Base-by-base conservation (phyloP, 2,113 vertebrate species). In the Onychorhynchus coronatus region DNA sequence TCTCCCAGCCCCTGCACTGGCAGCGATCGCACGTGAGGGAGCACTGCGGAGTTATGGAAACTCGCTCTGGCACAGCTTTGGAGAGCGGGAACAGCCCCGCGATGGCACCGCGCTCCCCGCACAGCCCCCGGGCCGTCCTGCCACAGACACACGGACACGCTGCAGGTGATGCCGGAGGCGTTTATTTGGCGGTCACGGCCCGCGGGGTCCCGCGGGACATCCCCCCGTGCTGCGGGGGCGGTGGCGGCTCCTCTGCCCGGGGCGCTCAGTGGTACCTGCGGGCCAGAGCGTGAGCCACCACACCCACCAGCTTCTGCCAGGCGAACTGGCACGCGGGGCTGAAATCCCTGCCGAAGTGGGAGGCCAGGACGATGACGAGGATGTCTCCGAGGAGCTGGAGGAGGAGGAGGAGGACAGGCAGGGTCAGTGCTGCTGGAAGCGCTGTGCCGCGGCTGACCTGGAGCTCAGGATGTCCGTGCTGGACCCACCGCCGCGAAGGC, bases 331-430 rank as follows among this genome's bases (percentile, higher is more conserved):
- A 14, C 0, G 88, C 33, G 0, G 98, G 94, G 16, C 72, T 97
- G 97, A 99, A 99, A 0, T 83, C 85, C 14, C 10, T 8, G 24
- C 98, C 97, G 15, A 98, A 49, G 63, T 97, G 97, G 33, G 87
- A 41, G 0, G 98, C 97, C 72, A 99, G 46, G 44, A 98, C 97
- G 4, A 98, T 88, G 72, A 98, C 92, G 4, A 99, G 85, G 71
- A 98, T 97, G 41, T 99, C 98, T 17, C 97, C 97, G 27, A 99
- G 95, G 81, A 99, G 97, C 99, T 99, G 95, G n/a, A 67, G 82
- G 33, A 49, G 94, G 37, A 84, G 41, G 61, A 18, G 49, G 47
- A 55, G 35, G 14, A 25, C 23, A 9, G 53, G 9, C 7, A 27
- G 68, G 58, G 58, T 84, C 33, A 82, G 66, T 0, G 39, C n/a